Base-by-base conservation (phyloP, 2,113 vertebrate genomes). In the Callospermophilus lateralis region DNA sequence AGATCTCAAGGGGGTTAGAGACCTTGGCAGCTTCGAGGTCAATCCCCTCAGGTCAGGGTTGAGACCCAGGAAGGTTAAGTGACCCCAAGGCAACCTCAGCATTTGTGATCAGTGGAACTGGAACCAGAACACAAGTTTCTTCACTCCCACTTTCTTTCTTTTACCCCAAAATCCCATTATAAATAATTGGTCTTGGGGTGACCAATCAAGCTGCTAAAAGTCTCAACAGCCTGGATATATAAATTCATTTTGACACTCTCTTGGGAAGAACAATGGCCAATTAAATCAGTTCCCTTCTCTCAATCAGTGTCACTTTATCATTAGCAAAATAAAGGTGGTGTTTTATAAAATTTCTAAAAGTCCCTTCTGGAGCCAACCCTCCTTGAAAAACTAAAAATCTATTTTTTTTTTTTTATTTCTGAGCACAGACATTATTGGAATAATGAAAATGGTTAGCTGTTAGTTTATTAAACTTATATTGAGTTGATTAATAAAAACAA, bases 401-500 rank as follows among this genome's bases (percentile, higher is more conserved):
- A 24, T n/a, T 78, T 63, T 51, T 58, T 63, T 51, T 58, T 24
- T 58, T 8, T 87, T 42, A 12, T 81, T 80, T 85, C 67, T 89
- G 12, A 97, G 28, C 30, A 58, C 28, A 19, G 37, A 85, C 61
- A 95, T 8, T 22, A 37, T 22, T 91, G 42, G 20, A 85, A 13
- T 32, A 84, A 34, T 63, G 58, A 67, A 70, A 70, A 77, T 61
- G 12, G 48, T 72, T 32, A 90, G 58, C 61, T 72, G 19, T 87
- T 74, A 10, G 48, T 67, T 96, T 90, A 93, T 77, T n/a, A 76
- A 76, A 72, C 26, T 55, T 70, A 77, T 53, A n/a, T 13, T 78
- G n/a, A 79, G 26, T 61, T 77, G 28, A 85, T 91, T 80, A 53
- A 86, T 88, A 68, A 74, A 90, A 88, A 65, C 55, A 45, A 90